Conservation (phyloP, 2,888 invertebrate genomes). For the Tachystola acroxantha region DNA sequence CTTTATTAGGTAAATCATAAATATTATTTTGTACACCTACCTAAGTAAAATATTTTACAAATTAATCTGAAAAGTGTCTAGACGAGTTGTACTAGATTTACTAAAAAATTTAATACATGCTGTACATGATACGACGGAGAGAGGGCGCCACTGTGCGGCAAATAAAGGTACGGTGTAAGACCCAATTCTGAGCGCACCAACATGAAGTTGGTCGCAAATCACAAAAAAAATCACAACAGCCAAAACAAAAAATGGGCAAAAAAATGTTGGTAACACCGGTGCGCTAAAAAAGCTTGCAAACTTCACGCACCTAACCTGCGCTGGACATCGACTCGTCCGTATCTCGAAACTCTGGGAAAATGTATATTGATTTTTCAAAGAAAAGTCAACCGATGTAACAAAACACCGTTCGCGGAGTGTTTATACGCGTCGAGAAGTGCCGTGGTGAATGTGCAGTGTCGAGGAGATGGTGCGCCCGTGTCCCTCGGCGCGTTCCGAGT, state of each 20-base stretch:
- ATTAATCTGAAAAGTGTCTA: too few relatives aligned
- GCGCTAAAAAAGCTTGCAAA: slow-evolving; percentile 80
- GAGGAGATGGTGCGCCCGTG: slow-evolving; percentile 74
- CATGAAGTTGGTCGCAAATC: slow-evolving; percentile 67
- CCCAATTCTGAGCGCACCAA: slow-evolving; percentile 44
- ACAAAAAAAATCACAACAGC: slow-evolving; percentile 76
- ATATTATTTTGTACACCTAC: too few relatives aligned
- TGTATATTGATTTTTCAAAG: slow-evolving; percentile 80
- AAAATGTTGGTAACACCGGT: slow-evolving; percentile 79
- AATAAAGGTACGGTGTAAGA: slow-evolving; percentile 52
- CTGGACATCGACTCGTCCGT: slow-evolving; percentile 79
- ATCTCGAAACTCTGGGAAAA: slow-evolving; percentile 76
- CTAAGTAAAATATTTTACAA: too few relatives aligned
- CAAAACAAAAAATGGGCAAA: slow-evolving; percentile 77
- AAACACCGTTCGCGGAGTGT: slow-evolving; percentile 77
- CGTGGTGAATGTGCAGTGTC: slow-evolving; percentile 72
- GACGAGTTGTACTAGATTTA: too few relatives aligned
- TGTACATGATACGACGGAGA: too few relatives aligned
- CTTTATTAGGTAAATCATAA: too few relatives aligned
- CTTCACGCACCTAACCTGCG: slow-evolving; percentile 79
- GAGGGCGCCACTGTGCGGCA: slow-evolving; percentile 40
- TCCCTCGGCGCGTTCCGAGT: slow-evolving; percentile 70
- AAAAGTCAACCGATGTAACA: slow-evolving; percentile 79
- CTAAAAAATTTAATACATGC: too few relatives aligned
- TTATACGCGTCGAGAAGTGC: slow-evolving; percentile 71